These are phyloP conservation scores for Oreotragus oreotragus DNA, from an alignment of 2,113 vertebrate genomes.

Conservation along the genomic window DNA sequence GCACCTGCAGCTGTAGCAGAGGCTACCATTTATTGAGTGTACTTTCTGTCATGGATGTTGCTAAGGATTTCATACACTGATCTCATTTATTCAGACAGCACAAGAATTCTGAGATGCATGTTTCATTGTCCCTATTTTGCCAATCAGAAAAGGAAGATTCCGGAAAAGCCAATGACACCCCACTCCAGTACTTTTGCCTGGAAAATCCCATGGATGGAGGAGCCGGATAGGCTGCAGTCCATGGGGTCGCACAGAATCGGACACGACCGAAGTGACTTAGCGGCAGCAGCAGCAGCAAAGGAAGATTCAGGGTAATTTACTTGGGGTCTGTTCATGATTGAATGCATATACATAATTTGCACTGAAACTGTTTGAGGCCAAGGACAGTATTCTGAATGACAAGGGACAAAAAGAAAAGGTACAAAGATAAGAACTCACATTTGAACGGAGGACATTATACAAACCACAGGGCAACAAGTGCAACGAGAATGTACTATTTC, in stretches of 20 bases:
- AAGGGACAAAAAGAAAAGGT: not conserved
- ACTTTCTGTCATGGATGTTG: not conserved
- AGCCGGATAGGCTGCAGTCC: too few species aligned
- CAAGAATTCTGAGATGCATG: not conserved
- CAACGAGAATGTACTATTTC: not conserved
- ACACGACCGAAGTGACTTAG: too few species aligned
- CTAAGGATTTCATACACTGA: not conserved
- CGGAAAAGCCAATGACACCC: too few species aligned
- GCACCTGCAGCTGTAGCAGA: not conserved
- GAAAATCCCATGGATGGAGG: too few species aligned
- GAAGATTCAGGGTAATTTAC: not conserved
- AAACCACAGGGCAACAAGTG: not conserved
- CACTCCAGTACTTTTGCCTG: too few species aligned
- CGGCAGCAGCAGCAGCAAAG: not conserved
- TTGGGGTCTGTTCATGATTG: not conserved
- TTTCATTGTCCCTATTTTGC: not conserved
- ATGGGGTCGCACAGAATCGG: too few species aligned
- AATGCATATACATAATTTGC: not conserved
- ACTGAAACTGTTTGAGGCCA: not conserved
- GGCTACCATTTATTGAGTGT: not conserved
- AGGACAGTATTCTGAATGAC: not conserved
- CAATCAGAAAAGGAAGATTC: not conserved
- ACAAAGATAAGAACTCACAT: not conserved
- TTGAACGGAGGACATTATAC: not conserved
- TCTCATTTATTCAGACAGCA: not conserved